phyloP scores from a whole-genome alignment of 2,113 vertebrate species.

The Lepus timidus region DNA sequence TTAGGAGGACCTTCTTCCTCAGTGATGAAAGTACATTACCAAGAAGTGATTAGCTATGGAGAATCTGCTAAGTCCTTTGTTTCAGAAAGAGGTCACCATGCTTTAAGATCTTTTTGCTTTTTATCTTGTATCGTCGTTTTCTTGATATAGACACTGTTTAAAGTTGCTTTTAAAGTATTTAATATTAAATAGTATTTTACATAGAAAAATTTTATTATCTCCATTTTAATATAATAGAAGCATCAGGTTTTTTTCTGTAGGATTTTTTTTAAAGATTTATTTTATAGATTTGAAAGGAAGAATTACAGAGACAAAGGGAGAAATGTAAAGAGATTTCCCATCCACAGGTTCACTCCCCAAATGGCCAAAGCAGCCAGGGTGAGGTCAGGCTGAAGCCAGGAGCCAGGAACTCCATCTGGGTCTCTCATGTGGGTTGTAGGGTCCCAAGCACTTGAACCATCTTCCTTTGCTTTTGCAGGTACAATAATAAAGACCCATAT shows the following conservation, averaged over 20 bases:
- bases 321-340: too few species aligned
- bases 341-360: too few species aligned
- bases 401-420: too few species aligned
- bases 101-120: constrained; percentile 36
- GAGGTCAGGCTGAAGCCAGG: too few species aligned
- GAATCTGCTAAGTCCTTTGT: constrained; percentile 64
- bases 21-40: constrained; percentile 44
- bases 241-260: not conserved
- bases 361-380: too few species aligned
- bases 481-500: too few species aligned
- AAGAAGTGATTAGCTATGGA: constrained; percentile 11
- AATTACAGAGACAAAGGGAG: too few species aligned
- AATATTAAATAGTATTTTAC: not conserved
- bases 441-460: too few species aligned
- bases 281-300: too few species aligned
- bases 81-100: constrained; percentile 47
- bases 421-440: too few species aligned
- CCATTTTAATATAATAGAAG: not conserved
- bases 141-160: constrained; percentile 40
- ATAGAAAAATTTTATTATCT: constrained; percentile 18
- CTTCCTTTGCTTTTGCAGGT: too few species aligned
- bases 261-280: too few species aligned
- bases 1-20: constrained; percentile 72
- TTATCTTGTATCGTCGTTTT: constrained; percentile 13
- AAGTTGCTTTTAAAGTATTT: constrained; percentile 40